Evolutionary conservation across 2,888 invertebrate genomes (phyloP).

Genomic region (Scaptomyza tumidula): DNA sequence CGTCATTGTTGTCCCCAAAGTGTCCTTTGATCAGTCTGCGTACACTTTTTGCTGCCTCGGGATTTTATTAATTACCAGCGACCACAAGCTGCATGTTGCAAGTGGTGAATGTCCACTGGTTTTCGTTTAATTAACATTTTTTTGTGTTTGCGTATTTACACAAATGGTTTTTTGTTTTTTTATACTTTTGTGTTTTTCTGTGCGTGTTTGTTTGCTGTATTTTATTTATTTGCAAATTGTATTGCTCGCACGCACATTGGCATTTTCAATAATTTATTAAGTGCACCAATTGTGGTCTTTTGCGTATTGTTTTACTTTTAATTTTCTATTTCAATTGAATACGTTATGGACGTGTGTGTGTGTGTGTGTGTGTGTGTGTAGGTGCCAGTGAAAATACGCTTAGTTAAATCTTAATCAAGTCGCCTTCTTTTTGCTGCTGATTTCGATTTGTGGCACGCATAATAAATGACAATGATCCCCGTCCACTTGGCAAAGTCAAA

Average conservation of each 20-base stretch:
- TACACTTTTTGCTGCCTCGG: slow-evolving; percentile 24
- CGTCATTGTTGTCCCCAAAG: slow-evolving; percentile 48
- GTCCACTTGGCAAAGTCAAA: slow-evolving; percentile 12
- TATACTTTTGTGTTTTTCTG: slow-evolving; percentile 21
- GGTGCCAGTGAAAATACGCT: slow-evolving; percentile 54
- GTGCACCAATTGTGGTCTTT: slow-evolving; percentile 26
- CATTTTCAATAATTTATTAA: slow-evolving; percentile 68
- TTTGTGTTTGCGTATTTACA: slow-evolving; percentile 15
- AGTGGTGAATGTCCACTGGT: slow-evolving; percentile 57
- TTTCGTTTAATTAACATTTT: slow-evolving; percentile 74
- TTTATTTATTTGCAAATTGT: slow-evolving; percentile 1
- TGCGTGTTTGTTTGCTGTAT: slow-evolving; percentile 13
- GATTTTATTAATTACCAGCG: slow-evolving; percentile 70
- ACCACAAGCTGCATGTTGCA: slow-evolving; percentile 68
- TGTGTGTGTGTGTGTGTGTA: slow-evolving; percentile 9
- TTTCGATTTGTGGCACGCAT: slow-evolving; percentile 78
- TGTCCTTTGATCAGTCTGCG: slow-evolving; percentile 41
- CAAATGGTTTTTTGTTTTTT: background rate
- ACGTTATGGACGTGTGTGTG: slow-evolving; percentile 12
- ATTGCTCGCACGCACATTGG: slow-evolving; percentile 26
- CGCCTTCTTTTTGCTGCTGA: slow-evolving; percentile 58
- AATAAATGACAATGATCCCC: slow-evolving; percentile 65
- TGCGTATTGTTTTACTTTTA: slow-evolving; percentile 37
- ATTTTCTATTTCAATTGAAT: slow-evolving; percentile 54
- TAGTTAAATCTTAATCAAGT: slow-evolving; percentile 80